phyloP scores from a whole-genome alignment of 2,888 invertebrate species.

The Deilephila elpenor region DNA sequence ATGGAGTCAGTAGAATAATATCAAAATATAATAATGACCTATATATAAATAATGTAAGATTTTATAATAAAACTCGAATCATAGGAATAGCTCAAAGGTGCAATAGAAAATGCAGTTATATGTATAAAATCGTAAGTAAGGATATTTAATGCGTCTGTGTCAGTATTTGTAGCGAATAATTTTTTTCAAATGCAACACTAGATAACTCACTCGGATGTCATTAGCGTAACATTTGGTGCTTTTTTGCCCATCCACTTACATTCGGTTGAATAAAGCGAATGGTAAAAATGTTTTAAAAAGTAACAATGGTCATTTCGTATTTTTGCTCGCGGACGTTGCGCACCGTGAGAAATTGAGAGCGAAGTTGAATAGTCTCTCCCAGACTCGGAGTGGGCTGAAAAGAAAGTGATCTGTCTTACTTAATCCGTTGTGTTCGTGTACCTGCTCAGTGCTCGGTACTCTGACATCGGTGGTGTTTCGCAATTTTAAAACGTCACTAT shows the following conservation, averaged over 20 bases:
- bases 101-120: no score
- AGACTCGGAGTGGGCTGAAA: slow-evolving; percentile 57
- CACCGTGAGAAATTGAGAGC: slow-evolving; percentile 58
- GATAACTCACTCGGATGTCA: slow-evolving; percentile 13
- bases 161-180: not conserved
- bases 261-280: slow-evolving; percentile 27
- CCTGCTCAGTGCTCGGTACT: slow-evolving; percentile 33
- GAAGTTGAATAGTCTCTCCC: slow-evolving; percentile 55
- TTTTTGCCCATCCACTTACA: slow-evolving; percentile 28
- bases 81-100: no score
- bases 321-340: slow-evolving; percentile 40
- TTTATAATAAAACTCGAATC: no score
- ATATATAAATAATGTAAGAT: no score
- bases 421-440: slow-evolving; percentile 57
- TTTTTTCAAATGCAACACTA: not conserved
- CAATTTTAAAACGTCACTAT: slow-evolving; percentile 52
- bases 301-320: slow-evolving; percentile 43
- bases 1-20: no score
- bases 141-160: no score
- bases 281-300: slow-evolving; percentile 27
- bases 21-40: no score
- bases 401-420: slow-evolving; percentile 73
- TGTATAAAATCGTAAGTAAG: no score
- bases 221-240: slow-evolving; percentile 13
- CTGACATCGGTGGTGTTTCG: slow-evolving; percentile 54